A percentile compares a stretch with the other conserved stretches of the same genome.
These are phyloP conservation scores for Neodiprion lecontei DNA, from an alignment of 1,140 invertebrate species.

Conservation along the genomic window DNA sequence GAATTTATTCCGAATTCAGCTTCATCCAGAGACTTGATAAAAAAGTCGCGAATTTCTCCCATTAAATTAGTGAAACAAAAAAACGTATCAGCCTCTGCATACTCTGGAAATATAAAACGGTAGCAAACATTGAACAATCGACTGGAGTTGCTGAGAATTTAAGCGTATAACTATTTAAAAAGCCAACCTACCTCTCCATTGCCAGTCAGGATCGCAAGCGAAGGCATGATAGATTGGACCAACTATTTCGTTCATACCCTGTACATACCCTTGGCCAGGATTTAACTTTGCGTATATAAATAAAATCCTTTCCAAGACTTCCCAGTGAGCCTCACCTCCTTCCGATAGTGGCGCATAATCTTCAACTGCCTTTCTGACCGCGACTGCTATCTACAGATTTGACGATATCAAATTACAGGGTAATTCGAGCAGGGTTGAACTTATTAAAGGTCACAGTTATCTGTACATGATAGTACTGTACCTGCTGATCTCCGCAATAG, in stretches of 20 bases:
- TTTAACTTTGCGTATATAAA: conserved; percentile 98
- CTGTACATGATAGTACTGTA: conserved; percentile 29
- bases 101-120: conserved; percentile 68
- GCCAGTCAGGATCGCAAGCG: conserved; percentile 85
- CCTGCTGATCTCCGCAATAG: conserved; percentile 52
- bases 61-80: conserved; percentile 98
- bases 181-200: conserved; percentile 74
- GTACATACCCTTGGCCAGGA: conserved; percentile 96
- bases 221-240: conserved; percentile 98
- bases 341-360: conserved; percentile 83
- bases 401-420: neutral
- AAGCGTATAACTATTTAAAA: neutral
- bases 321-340: conserved; percentile 92
- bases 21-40: conserved; percentile 95
- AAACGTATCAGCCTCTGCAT: conserved; percentile 97
- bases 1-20: conserved; percentile 87
- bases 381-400: conserved; percentile 64
- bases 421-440: conserved; percentile 7
- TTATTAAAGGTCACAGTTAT: neutral
- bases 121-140: conserved; percentile 10
- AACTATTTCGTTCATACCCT: conserved; percentile 99
- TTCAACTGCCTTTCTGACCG: conserved; percentile 72
- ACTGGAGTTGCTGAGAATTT: neutral
- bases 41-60: conserved; percentile 97
- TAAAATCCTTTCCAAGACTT: conserved; percentile 95